phyloP scores from a whole-genome alignment of 2,113 vertebrate species.

The Microcebus lehilahytsara region DNA sequence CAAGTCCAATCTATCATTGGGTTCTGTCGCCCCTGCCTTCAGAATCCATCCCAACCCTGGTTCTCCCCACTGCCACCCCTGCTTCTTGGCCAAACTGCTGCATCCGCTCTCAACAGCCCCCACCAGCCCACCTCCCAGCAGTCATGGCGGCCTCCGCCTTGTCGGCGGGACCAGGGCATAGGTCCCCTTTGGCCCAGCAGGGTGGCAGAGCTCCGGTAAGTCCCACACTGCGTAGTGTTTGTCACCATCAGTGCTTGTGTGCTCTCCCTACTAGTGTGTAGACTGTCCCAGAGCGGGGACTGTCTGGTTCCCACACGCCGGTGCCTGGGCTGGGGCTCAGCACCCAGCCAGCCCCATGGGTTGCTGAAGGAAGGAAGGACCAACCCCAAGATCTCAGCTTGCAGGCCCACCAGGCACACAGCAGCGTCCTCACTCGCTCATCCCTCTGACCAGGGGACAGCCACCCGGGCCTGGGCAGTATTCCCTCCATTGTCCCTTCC shows the following conservation, averaged over 20 bases:
- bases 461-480: background rate
- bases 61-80: background rate
- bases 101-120: background rate
- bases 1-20: background rate
- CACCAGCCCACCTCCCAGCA: background rate
- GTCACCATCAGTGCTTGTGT: too few species aligned
- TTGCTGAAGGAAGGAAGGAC: background rate
- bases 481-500: background rate
- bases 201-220: background rate
- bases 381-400: background rate
- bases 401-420: rapidly evolving
- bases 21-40: background rate
- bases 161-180: rapidly evolving
- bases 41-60: too few species aligned
- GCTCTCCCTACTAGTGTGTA: background rate
- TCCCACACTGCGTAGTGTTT: rapidly evolving
- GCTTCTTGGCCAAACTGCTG: background rate
- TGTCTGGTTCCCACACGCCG: background rate
- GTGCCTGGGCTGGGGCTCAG: rapidly evolving
- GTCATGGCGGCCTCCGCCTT: background rate
- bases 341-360: background rate
- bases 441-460: background rate
- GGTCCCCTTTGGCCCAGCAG: background rate
- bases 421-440: rapidly evolving
- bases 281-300: too few species aligned